Evolutionary conservation across 1,140 invertebrate genomes (phyloP).

Genomic region (Hyphantria cunea): DNA sequence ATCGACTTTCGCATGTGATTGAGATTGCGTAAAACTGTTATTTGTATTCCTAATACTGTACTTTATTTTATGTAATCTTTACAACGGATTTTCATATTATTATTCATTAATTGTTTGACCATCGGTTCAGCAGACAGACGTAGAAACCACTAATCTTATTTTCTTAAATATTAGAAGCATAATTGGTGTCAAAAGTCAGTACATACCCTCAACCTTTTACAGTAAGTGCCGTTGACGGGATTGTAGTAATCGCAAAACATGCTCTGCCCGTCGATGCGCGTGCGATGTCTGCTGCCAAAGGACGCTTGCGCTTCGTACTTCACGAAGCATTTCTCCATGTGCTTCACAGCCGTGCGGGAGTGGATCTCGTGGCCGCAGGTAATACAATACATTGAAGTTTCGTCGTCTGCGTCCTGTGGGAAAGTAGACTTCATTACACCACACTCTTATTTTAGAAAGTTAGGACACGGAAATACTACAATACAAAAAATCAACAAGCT

Average conservation of each 20-base stretch:
- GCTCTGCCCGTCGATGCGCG: conserved; percentile 95
- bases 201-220: conserved; percentile 92
- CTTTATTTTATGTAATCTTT: no score
- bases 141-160: no score
- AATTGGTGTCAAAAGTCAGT: no score
- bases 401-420: conserved; percentile 86
- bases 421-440: background rate
- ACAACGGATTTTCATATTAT: no score
- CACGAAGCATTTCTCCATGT: conserved; percentile 97
- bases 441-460: background rate
- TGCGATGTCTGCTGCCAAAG: conserved; percentile 97
- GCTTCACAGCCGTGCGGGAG: conserved; percentile 93
- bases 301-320: conserved; percentile 99
- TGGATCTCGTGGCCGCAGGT: conserved; percentile 98
- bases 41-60: no score
- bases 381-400: conserved; percentile 96
- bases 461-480: no score
- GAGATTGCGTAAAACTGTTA: no score
- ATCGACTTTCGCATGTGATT: no score
- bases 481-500: no score
- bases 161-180: no score
- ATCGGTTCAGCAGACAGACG: no score
- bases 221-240: conserved; percentile 94
- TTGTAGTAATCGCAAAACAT: conserved; percentile 99
- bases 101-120: no score